A percentile compares a stretch with the other conserved stretches of the same genome.
phyloP scores from a whole-genome alignment of 2,888 invertebrate genomes.

The Folsomia candida region DNA sequence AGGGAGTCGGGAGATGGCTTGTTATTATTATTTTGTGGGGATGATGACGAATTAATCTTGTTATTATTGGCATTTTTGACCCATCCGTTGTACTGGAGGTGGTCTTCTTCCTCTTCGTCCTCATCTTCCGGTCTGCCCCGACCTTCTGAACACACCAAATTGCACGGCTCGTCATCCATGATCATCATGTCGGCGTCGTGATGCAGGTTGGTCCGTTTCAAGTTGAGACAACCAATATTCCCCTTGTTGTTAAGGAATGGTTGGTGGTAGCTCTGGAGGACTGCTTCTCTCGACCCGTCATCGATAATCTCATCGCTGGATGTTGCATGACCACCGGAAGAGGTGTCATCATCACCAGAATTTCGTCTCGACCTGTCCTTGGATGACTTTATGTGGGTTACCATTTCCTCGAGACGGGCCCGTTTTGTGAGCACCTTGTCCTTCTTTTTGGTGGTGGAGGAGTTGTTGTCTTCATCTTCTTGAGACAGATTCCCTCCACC shows the following conservation, averaged over 20 bases:
- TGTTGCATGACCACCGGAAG: conserved; percentile 47
- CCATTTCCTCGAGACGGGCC: conserved; percentile 51
- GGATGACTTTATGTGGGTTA: conserved; percentile 48
- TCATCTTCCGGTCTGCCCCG: background rate
- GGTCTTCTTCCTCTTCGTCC: background rate
- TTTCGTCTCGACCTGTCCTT: conserved; percentile 43
- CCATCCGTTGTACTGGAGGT: conserved; percentile 22
- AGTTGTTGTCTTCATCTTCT: conserved; percentile 18
- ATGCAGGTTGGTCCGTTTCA: conserved; percentile 23
- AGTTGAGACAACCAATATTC: conserved; percentile 22
- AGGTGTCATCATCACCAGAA: conserved; percentile 50
- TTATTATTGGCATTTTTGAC: conserved; percentile 17
- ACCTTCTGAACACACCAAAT: conserved; percentile 36
- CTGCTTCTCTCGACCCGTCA: conserved; percentile 28
- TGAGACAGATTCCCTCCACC: background rate
- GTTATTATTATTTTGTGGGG: background rate
- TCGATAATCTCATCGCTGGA: conserved; percentile 49
- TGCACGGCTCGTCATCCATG: conserved; percentile 45
- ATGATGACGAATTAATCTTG: background rate
- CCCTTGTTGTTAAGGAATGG: conserved; percentile 21
- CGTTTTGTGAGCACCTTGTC: conserved; percentile 47
- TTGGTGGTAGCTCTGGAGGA: background rate
- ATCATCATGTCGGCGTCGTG: conserved; percentile 31
- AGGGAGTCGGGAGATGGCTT: conserved; percentile 36
- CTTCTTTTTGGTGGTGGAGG: conserved; percentile 15